Evolutionary conservation across 2,113 vertebrate species (phyloP), one percentile per base, ranked within the genome.

Genomic region (Pardalotus punctatus): DNA sequence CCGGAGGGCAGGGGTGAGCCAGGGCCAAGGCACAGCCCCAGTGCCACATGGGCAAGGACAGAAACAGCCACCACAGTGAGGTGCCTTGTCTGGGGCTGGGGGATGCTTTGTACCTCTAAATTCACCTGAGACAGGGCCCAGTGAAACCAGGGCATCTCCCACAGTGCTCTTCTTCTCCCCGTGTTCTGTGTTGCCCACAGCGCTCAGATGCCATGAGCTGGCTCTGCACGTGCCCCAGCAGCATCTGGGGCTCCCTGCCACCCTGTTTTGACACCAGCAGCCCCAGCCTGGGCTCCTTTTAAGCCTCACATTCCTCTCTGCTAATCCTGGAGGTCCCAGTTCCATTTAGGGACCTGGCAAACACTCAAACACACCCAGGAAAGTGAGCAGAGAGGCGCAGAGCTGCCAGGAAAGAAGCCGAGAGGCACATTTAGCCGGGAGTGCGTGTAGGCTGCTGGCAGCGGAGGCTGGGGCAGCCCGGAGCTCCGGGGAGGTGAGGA

Each of bases 261-360:
- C 20, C 4, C 50, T 33, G 1, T 12, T 19, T 36, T 13, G 54
- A 69, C 47, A 20, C 38, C 61, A 62, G 29, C 19, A 94, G 12
- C 29, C 25, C 33, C 61, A 76, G 40, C 24, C 11, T 18, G 57
- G 38, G 31, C 36, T 91, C 67, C 31, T 5, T 42, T 33, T 56
- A 31, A 80, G 40, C 35, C 71, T 25, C 50, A 35, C 28, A 28
- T 51, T 86, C 45, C 74, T n/a, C 14, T 76, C 61, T 82, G 62
- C 28, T 61, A 48, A 76, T 77, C 58, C 88, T 88, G 82, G 62
- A 90, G 54, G 50, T 94, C 38, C 40, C 82, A 62, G n/a, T n/a
- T 51, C 27, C 71, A 18, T 50, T 56, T 10, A 57, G 45, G 22
- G 17, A 72, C n/a, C n/a, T 71, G 50, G 51, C 88, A 88, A 80